These are phyloP conservation scores for Aspidapion aeneum DNA, from an alignment of 2,888 invertebrate genomes.

Conservation along the genomic window DNA sequence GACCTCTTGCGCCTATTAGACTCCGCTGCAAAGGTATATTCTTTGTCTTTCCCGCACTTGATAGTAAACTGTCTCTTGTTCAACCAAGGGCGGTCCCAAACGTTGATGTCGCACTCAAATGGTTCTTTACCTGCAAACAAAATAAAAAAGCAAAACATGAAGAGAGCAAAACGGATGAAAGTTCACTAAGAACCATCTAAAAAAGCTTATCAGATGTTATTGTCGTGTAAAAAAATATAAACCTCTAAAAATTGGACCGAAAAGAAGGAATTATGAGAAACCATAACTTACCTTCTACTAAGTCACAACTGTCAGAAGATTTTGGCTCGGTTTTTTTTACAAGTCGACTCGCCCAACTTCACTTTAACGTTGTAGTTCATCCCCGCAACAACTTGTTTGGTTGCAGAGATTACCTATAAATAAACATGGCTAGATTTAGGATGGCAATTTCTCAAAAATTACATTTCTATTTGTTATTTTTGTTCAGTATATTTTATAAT, in stretches of 20 bases:
- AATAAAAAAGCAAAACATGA: no score
- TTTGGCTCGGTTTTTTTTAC: constrained; percentile 24
- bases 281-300: constrained; percentile 18
- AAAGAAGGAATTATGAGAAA: no score
- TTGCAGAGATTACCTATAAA: constrained; percentile 27
- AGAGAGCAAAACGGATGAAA: no score
- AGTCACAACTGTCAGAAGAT: constrained; percentile 22
- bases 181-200: no score
- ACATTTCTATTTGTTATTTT: no score
- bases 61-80: constrained; percentile 20
- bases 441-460: no score
- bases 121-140: no score
- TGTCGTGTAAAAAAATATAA: no score
- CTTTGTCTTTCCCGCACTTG: constrained; percentile 23
- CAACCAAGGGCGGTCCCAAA: constrained; percentile 61
- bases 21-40: constrained; percentile 13
- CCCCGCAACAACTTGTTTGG: constrained; percentile 32
- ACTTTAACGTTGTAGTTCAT: constrained; percentile 27
- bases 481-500: no score
- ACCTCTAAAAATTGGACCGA: no score
- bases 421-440: no score
- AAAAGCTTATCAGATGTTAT: no score
- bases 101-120: constrained; percentile 48
- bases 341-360: constrained; percentile 26
- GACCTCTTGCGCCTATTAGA: constrained; percentile 13